Percentiles rank a stretch among this genome's conserved stretches.
Evolutionary conservation across 2,797 vertebrate genomes (phyloP).

Genomic region (Allobates femoralis): DNA sequence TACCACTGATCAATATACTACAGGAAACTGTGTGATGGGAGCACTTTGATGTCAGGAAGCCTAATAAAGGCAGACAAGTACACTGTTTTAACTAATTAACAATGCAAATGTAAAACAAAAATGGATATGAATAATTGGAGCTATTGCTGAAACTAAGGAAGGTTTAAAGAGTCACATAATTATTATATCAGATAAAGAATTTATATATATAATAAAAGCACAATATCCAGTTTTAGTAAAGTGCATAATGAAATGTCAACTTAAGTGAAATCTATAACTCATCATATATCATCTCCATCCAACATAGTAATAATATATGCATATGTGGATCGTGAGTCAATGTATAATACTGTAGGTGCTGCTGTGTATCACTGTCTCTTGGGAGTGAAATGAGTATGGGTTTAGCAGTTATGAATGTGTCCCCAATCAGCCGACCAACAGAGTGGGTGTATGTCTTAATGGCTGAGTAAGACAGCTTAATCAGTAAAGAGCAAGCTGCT

Average conservation of each 20-base stretch:
- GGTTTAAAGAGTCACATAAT: too few relatives aligned
- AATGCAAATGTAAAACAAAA: too few relatives aligned
- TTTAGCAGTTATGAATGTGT: slow-evolving; percentile 53
- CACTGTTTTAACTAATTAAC: too few relatives aligned
- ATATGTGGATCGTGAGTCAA: slow-evolving; percentile 38
- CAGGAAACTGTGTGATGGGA: slow-evolving; percentile 65
- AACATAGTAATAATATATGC: background rate
- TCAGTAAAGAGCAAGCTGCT: slow-evolving; percentile 72
- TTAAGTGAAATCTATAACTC: background rate
- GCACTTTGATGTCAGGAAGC: too few relatives aligned
- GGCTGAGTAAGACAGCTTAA: slow-evolving; percentile 74
- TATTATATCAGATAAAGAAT: too few relatives aligned
- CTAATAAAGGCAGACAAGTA: too few relatives aligned
- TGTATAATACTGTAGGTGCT: slow-evolving; percentile 34
- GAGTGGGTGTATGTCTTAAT: slow-evolving; percentile 65
- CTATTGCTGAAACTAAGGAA: too few relatives aligned
- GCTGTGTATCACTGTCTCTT: slow-evolving; percentile 67
- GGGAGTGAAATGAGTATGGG: slow-evolving; percentile 68
- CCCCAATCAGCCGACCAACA: slow-evolving; percentile 59
- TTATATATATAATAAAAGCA: too few relatives aligned
- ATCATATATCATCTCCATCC: background rate
- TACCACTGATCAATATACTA: background rate
- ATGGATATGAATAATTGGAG: too few relatives aligned
- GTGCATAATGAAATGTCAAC: background rate
- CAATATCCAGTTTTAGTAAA: background rate